Evolutionary conservation across 2,113 vertebrate genomes (phyloP).

Genomic region (Albula goreensis): DNA sequence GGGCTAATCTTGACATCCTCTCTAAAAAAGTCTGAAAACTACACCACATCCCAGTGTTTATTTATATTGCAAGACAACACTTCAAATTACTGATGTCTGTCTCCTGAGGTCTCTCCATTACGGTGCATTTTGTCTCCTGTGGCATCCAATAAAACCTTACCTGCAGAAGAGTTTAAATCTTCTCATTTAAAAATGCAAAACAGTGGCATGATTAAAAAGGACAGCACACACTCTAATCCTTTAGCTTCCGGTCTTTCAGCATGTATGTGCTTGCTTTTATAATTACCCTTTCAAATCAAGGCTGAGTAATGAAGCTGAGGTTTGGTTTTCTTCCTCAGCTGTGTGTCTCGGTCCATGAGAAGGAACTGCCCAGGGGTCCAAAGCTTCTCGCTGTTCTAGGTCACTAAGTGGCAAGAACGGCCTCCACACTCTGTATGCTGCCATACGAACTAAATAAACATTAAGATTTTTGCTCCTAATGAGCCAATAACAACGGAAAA

Average conservation of each 20-base stretch:
- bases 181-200: not conserved
- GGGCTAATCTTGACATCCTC: not conserved
- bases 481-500: constrained; percentile 11
- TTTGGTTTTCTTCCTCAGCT: not conserved
- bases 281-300: not conserved
- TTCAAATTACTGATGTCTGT: not conserved
- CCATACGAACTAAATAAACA: not conserved
- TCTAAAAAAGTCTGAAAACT: not conserved
- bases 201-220: not conserved
- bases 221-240: not conserved
- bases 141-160: too few species aligned
- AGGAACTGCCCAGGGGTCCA: not conserved
- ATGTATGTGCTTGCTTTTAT: not conserved
- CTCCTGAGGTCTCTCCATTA: too few species aligned
- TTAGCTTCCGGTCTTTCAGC: not conserved
- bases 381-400: not conserved
- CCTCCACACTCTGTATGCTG: not conserved
- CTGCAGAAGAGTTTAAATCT: too few species aligned
- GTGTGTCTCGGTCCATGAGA: not conserved
- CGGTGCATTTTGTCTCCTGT: too few species aligned
- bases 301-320: not conserved
- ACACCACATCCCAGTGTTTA: not conserved
- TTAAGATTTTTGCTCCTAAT: not conserved
- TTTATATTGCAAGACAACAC: not conserved
- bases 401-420: not conserved